These are phyloP conservation scores for Arizona elegans DNA, from an alignment of 2,113 vertebrate species.

Conservation along the genomic window DNA sequence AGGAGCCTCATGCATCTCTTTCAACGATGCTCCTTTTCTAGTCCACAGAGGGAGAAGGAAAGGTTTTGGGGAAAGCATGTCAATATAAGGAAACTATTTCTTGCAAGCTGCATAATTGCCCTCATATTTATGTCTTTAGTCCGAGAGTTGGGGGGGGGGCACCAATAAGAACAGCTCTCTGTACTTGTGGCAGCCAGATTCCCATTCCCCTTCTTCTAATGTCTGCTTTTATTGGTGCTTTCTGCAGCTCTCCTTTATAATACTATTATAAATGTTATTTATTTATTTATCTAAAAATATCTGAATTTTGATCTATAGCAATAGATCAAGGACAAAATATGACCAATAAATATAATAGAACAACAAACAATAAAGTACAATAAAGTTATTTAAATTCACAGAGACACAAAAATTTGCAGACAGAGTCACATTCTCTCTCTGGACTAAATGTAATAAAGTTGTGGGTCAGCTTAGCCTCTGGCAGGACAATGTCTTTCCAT, in stretches of 20 bases:
- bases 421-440: neutral
- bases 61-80: slow-evolving; percentile 21
- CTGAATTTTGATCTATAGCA: neutral
- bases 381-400: neutral
- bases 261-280: neutral
- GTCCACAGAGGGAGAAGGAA: neutral
- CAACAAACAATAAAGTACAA: neutral
- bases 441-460: neutral
- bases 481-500: neutral
- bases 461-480: neutral
- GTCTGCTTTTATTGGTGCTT: neutral
- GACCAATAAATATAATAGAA: neutral
- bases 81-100: slow-evolving; percentile 10
- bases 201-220: neutral
- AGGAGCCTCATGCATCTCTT: neutral
- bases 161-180: neutral
- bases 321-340: neutral
- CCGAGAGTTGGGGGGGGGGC: neutral
- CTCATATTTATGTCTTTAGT: neutral
- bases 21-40: neutral
- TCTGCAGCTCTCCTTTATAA: neutral
- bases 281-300: neutral
- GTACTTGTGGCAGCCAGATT: neutral
- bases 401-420: neutral
- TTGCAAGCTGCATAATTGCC: neutral